These are phyloP conservation scores for Bursaphelenchus okinawaensis DNA, from an alignment of 2,888 invertebrate species.

Conservation along the genomic window DNA sequence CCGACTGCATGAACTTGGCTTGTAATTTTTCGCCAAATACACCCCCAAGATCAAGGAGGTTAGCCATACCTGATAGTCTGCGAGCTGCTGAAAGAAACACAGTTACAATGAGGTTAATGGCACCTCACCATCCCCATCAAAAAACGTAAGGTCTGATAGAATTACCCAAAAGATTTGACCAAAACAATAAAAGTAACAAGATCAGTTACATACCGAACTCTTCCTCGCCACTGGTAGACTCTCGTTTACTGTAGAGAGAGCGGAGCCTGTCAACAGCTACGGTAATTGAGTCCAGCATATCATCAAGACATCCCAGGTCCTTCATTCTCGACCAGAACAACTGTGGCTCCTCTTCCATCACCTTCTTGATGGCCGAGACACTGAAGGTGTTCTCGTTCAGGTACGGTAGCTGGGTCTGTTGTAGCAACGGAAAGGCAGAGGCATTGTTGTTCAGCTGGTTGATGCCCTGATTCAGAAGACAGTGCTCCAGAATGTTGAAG, in stretches of 20 bases:
- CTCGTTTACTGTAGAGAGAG: conserved; percentile 25
- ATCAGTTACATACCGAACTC: conserved; percentile 26
- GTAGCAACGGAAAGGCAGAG: conserved; percentile 4
- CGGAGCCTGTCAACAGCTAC: conserved; percentile 31
- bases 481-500: background rate
- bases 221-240: conserved; percentile 16
- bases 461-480: conserved; percentile 11
- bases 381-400: conserved; percentile 10
- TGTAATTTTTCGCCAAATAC: conserved; percentile 34
- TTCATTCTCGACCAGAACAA: conserved; percentile 45
- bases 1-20: conserved; percentile 29
- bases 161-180: no score
- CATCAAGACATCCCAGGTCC: conserved; percentile 44
- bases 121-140: no score
- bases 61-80: conserved; percentile 28
- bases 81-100: conserved; percentile 30
- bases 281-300: conserved; percentile 36
- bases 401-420: conserved; percentile 5
- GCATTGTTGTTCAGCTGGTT: conserved; percentile 11
- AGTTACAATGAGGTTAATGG: no score
- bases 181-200: no score
- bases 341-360: conserved; percentile 39
- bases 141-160: no score
- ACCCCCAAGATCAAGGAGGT: conserved; percentile 26
- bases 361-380: conserved; percentile 14